These are phyloP conservation scores for Rhizoglyphus robini DNA, from an alignment of 1,140 invertebrate genomes.

Conservation along the genomic window DNA sequence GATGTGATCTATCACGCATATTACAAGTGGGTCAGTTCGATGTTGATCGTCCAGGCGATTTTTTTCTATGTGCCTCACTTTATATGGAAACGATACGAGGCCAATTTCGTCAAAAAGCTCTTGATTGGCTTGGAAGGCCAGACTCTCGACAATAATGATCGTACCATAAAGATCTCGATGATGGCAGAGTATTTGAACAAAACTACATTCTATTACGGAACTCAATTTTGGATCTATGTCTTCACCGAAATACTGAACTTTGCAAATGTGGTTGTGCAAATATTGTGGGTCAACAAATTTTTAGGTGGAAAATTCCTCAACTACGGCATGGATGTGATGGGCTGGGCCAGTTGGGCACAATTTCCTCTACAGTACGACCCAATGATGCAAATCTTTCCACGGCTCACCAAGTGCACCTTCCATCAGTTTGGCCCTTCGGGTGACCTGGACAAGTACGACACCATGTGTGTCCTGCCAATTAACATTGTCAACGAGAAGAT, in stretches of 20 bases:
- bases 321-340: constrained; percentile 38
- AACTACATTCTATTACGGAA: constrained; percentile 37
- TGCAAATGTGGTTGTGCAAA: constrained; percentile 82
- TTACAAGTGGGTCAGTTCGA: constrained; percentile 91
- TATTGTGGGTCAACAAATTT: constrained; percentile 90
- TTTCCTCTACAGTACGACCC: constrained; percentile 53
- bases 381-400: constrained; percentile 56
- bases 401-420: constrained; percentile 68
- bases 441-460: constrained; percentile 44
- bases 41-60: constrained; percentile 45
- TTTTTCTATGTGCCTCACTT: constrained; percentile 44
- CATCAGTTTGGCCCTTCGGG: constrained; percentile 44
- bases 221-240: constrained; percentile 34
- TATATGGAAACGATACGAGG: constrained; percentile 44
- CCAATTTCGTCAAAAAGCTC: neutral
- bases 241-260: constrained; percentile 56
- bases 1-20: constrained; percentile 81
- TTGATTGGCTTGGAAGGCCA: constrained; percentile 28
- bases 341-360: constrained; percentile 46
- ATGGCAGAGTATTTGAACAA: constrained; percentile 60
- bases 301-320: constrained; percentile 87
- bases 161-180: constrained; percentile 28
- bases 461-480: constrained; percentile 32
- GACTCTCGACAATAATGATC: neutral
- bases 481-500: constrained; percentile 32